Base-by-base conservation (phyloP, 2,888 invertebrate species). In the Agrochola lota region DNA sequence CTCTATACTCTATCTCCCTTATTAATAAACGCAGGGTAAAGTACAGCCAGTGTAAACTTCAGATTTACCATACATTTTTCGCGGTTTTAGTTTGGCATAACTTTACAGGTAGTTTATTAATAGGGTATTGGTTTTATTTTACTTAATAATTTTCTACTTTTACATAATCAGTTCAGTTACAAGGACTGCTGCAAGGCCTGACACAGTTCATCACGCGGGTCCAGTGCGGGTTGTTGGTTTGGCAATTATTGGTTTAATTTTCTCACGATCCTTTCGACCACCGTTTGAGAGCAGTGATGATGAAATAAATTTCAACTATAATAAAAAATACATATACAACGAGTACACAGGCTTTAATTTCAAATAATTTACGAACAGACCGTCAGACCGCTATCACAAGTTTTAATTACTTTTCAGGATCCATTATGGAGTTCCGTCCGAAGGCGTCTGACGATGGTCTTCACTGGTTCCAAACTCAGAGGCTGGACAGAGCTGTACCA, bases 391-490 rank as follows among this genome's bases (percentile, higher is more conserved):
- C 68, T 35, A 35, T 68, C 5, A 57, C 23, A 2, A n/a, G 3
- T 6, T 59, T n/a, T 11, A n/a, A 20, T 40, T 35, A 69, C 4
- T 62, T 57, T 64, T 26, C 69, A 76, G 94, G 94, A 94, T 68
- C 94, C 94, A 0, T 12, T 87, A 5, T 94, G 94, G 94, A 86
- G 91, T 12, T 85, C 85, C 2, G 7, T 94, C 0, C 87, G 94
- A 43, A 86, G 87, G 8, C 90, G 90, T 0, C 74, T 94, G 59
- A 93, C 92, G 0, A 11, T 85, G 0, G 86, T 91, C 2, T 94
- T 94, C 82, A 93, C 94, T 0, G 89, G 91, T 0, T 85, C 93
- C 3, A 94, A 94, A 67, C 88, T 94, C 1, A 88, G 88, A 20
- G 85, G 86, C 4, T 80, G 92, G 43, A 90, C 92, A 6, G 76